Base-by-base conservation (phyloP, 2,888 invertebrate species). In the Acanthosepion pharaonis region DNA sequence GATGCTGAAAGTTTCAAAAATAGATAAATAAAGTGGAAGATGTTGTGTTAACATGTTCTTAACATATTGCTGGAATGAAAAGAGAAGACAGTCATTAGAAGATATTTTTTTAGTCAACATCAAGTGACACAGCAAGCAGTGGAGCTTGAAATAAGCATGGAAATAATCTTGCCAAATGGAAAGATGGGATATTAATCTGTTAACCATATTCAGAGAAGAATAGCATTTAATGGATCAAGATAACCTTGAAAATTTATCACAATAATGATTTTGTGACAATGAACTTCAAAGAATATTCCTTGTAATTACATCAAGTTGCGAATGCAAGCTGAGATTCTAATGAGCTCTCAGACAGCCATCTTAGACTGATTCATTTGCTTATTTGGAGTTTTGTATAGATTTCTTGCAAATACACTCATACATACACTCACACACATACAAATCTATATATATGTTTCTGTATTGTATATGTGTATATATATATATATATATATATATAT, bases 201-300 rank as follows among this genome's bases (percentile, higher is more conserved):
- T 78, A 4, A n/a, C n/a, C n/a, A 78, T n/a, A 78, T 78, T 78
- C n/a, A 78, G 78, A 78, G n/a, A 78, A 78, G 78, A 78, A 78
- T 78, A 78, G 78, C 78, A n/a, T 78, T 78, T n/a, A n/a, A 78
- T 78, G 78, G 78, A n/a, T 78, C 78, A 78, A 42, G 78, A 78
- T 78, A n/a, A 78, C 78, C 78, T 78, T 78, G 78, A n/a, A 78
- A 78, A 9, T 78, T n/a, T 78, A n/a, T 78, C n/a, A 78, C 78
- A 78, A 78, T 78, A 78, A 78, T 78, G 78, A 78, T n/a, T 78
- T 78, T 78, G n/a, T 78, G n/a, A 78, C 33, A 78, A 78, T n/a
- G n/a, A 78, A 78, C n/a, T 78, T 78, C 78, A 78, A 78, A 78
- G 78, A 78, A 33, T 78, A 78, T 78, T 78, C 1, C n/a, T 78